These are phyloP conservation scores for Bettongia penicillata DNA, from an alignment of 2,113 vertebrate species.

Conservation along the genomic window DNA sequence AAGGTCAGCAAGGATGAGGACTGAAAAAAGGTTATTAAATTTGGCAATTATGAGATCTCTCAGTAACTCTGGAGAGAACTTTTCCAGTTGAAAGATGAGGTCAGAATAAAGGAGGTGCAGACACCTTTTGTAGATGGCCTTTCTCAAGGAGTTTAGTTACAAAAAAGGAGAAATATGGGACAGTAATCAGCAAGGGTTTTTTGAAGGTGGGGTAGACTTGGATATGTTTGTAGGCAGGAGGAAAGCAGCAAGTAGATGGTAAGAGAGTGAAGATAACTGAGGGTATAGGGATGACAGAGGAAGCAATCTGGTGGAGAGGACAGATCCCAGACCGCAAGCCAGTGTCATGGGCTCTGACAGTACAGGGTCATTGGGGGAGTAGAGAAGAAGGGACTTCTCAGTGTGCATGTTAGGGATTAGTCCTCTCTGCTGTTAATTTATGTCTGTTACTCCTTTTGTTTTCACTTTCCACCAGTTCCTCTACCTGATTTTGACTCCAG, in stretches of 20 bases:
- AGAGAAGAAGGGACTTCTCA: neutral
- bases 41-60: neutral
- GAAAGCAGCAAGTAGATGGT: neutral
- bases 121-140: too few species aligned
- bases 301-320: neutral
- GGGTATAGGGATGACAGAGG: neutral
- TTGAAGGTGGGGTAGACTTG: neutral
- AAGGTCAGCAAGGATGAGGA: neutral
- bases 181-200: neutral
- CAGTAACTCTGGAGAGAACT: too few species aligned
- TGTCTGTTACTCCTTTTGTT: neutral
- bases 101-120: too few species aligned
- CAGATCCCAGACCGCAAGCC: too few species aligned
- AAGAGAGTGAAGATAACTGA: neutral
- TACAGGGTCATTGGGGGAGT: accelerated
- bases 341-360: neutral
- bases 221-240: neutral
- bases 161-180: too few species aligned
- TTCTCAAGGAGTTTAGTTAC: too few species aligned
- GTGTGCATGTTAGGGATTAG: neutral
- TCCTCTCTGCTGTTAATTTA: neutral
- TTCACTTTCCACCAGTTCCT: neutral
- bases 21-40: neutral
- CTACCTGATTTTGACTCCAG: neutral
- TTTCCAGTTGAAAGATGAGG: too few species aligned